These are phyloP conservation scores for Aurelia aurita DNA, from an alignment of 30 jellyfish, hydroid and myxozoan genomes.

Conservation along the genomic window DNA sequence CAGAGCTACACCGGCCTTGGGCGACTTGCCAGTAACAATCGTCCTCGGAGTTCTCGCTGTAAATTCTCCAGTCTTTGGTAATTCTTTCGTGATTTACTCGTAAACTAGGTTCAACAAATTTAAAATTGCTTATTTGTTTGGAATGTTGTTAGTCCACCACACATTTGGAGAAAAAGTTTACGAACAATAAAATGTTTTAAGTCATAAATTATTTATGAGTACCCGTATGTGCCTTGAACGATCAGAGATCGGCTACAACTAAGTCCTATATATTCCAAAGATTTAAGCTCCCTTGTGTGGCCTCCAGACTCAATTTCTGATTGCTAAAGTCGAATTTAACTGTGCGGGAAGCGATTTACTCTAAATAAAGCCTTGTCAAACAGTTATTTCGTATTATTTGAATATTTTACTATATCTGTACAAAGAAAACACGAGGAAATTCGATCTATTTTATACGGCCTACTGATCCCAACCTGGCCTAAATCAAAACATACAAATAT, in stretches of 20 bases:
- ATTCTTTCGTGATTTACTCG: not conserved
- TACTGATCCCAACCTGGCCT: too few species aligned
- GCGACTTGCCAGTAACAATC: not conserved
- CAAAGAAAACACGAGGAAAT: too few species aligned
- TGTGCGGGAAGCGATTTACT: not conserved
- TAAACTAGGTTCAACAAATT: not conserved
- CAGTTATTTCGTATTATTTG: too few species aligned
- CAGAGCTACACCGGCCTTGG: not conserved
- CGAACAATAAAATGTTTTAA: constrained; percentile 6
- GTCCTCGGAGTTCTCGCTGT: too few species aligned
- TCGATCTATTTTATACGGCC: too few species aligned
- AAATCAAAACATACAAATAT: too few species aligned
- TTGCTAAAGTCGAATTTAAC: not conserved
- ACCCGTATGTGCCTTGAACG: constrained; percentile 56
- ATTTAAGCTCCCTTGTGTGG: not conserved
- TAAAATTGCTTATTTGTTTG: constrained; percentile 11
- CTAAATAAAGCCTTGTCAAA: too few species aligned
- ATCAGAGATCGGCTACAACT: constrained; percentile 65
- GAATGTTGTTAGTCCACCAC: not conserved
- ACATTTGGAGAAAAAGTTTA: not conserved
- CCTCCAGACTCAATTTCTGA: too few species aligned
- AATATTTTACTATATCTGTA: too few species aligned
- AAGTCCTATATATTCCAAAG: not conserved
- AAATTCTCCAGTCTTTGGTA: too few species aligned
- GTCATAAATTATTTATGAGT: constrained; percentile 46